Evolutionary conservation across 2,113 vertebrate species (phyloP).

Genomic region (Aptenodytes forsteri): DNA sequence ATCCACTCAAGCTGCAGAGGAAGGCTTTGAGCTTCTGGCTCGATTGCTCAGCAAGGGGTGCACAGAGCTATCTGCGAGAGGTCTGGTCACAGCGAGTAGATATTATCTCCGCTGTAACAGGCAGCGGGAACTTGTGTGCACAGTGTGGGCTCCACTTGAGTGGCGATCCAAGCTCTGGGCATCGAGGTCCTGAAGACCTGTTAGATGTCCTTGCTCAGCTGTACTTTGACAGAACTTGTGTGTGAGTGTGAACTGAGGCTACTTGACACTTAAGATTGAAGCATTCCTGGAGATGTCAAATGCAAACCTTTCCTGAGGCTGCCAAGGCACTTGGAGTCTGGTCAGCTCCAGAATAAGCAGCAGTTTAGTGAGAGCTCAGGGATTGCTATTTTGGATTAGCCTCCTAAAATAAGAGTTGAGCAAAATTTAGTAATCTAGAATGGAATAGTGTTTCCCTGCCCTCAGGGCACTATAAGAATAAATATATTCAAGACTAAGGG

Average conservation of each 20-base stretch:
- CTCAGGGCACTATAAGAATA: background rate
- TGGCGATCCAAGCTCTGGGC: background rate
- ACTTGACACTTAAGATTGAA: background rate
- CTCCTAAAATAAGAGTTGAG: background rate
- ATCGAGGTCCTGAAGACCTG: background rate
- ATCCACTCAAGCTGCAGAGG: background rate
- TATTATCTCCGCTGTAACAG: background rate
- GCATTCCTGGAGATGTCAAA: background rate
- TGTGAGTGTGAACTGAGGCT: background rate
- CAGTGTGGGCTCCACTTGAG: rapidly evolving
- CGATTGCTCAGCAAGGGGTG: background rate
- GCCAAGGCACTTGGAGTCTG: background rate
- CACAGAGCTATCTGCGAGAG: background rate
- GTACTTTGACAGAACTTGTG: background rate
- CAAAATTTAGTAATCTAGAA: background rate
- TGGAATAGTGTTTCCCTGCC: background rate
- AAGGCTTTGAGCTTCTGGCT: background rate
- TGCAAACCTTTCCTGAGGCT: background rate
- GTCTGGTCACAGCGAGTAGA: rapidly evolving
- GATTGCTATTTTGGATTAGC: background rate
- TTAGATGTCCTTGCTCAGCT: background rate
- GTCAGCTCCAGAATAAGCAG: background rate
- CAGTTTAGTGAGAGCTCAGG: background rate
- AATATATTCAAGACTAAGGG: background rate
- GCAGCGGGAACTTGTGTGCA: background rate